These are phyloP conservation scores for Lethrus apterus DNA, from an alignment of 1,140 invertebrate species.

Conservation along the genomic window DNA sequence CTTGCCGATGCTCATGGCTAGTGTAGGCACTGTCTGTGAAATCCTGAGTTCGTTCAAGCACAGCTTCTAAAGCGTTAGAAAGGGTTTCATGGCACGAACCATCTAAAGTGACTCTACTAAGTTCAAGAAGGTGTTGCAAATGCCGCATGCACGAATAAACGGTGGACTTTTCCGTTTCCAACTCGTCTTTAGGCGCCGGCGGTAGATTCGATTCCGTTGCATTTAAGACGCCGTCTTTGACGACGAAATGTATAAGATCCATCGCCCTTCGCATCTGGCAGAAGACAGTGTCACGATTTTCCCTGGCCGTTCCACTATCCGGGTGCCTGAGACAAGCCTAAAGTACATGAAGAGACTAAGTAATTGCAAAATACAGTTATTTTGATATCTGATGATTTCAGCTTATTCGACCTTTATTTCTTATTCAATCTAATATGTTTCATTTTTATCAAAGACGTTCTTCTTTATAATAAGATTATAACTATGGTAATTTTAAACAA, in stretches of 20 bases:
- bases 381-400: no score
- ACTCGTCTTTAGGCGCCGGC: conserved; percentile 35
- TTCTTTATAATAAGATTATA: no score
- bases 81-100: conserved; percentile 65
- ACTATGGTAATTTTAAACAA: no score
- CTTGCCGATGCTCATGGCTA: conserved; percentile 92
- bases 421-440: no score
- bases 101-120: conserved; percentile 61
- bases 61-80: conserved; percentile 73
- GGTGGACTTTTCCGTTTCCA: conserved; percentile 60
- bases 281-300: conserved; percentile 95
- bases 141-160: conserved; percentile 73
- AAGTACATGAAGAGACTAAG: conserved; percentile 11
- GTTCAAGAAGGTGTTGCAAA: conserved; percentile 77
- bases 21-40: conserved; percentile 99
- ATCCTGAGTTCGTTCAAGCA: conserved; percentile 94
- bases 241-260: conserved; percentile 95
- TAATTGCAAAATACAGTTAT: no score
- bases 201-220: conserved; percentile 23
- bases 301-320: conserved; percentile 82
- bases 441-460: no score
- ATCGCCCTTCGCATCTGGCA: conserved; percentile 95
- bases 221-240: conserved; percentile 81
- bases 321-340: conserved; percentile 88
- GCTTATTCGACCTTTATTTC: no score